A percentile compares a stretch with the other conserved stretches of the same genome.
phyloP scores from a whole-genome alignment of 2,113 vertebrate genomes.

The Sterrhoptilus dennistouni region DNA sequence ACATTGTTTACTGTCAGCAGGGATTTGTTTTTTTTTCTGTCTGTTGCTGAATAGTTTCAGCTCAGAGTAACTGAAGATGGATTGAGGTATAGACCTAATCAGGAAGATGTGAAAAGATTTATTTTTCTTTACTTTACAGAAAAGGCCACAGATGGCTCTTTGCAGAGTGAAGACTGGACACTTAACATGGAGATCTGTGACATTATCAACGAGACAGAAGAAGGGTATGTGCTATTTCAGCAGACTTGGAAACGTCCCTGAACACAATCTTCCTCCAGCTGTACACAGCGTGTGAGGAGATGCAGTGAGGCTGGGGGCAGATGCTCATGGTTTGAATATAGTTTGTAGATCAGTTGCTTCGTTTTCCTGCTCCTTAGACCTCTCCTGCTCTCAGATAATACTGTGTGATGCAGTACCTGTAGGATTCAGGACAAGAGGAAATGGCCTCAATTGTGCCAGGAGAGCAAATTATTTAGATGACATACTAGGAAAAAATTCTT shows the following conservation, averaged over 20 bases:
- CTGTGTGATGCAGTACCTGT: neutral
- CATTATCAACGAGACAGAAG: slow-evolving; percentile 98
- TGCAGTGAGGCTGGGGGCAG: neutral
- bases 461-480: neutral
- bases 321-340: neutral
- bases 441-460: neutral
- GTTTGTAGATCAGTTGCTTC: neutral
- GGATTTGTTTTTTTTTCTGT: neutral
- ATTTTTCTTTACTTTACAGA: slow-evolving; percentile 77
- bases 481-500: neutral
- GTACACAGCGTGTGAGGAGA: neutral
- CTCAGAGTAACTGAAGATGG: neutral
- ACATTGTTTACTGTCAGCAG: neutral
- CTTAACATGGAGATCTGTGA: slow-evolving; percentile 99
- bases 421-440: neutral
- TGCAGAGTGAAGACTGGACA: slow-evolving; percentile 96
- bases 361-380: neutral
- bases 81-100: neutral
- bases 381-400: neutral
- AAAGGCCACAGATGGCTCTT: slow-evolving; percentile 96
- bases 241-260: neutral
- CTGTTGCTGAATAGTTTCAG: neutral
- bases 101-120: slow-evolving; percentile 18
- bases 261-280: neutral
- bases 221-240: slow-evolving; percentile 82